Conservation (phyloP, 2,888 invertebrate species). For the Enoplolaimus lenunculus region DNA sequence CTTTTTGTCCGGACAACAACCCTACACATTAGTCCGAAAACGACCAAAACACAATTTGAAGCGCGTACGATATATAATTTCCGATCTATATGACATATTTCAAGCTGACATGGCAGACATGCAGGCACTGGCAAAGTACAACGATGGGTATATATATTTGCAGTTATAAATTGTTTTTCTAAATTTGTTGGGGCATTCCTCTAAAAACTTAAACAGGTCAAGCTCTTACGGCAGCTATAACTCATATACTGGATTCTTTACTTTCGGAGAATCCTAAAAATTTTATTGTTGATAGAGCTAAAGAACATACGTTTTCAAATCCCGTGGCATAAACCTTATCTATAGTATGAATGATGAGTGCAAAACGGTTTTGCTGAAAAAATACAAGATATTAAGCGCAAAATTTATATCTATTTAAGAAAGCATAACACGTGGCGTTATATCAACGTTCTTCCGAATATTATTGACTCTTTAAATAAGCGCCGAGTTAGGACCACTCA, state of each 20-base stretch:
- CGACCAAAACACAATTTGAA: not conserved
- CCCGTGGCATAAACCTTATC: not conserved
- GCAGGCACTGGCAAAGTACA: not conserved
- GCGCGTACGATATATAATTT: not conserved
- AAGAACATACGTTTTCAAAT: not conserved
- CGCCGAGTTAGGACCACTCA: not conserved
- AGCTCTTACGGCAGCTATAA: not conserved
- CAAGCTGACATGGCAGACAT: not conserved
- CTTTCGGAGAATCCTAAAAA: not conserved
- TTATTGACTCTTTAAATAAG: not conserved
- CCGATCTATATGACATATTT: not conserved
- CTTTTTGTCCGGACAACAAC: no score
- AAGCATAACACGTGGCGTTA: not conserved
- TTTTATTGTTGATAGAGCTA: not conserved
- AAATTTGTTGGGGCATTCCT: not conserved
- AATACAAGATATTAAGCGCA: not conserved
- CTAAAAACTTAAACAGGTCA: not conserved
- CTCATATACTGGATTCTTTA: not conserved
- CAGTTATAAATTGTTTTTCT: not conserved
- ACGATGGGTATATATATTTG: not conserved
- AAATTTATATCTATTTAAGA: not conserved
- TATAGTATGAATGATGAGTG: not conserved
- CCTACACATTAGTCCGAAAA: not conserved
- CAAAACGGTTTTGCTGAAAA: not conserved
- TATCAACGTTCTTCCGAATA: not conserved